Base-by-base conservation (phyloP, 2,888 invertebrate genomes). In the Apamea anceps region DNA sequence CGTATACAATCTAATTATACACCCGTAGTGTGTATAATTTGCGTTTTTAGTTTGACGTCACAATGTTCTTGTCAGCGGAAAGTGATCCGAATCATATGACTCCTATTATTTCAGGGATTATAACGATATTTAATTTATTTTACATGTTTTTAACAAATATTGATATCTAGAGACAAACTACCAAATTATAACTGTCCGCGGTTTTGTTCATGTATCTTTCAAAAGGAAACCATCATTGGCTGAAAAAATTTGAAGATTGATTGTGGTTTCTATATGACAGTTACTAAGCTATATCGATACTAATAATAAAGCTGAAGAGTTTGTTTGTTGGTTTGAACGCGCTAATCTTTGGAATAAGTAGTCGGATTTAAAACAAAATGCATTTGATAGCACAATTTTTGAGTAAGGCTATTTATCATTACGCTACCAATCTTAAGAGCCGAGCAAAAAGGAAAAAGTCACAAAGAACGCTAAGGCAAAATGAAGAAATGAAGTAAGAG, bases 71-170 rank as follows among this genome's bases (percentile, higher is more conserved):
- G 70, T 73, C 57, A 54, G 63, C 62, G 13, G 5, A 75, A 60
- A 66, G 15, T n/a, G 73, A 81, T 71, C 63, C 12, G 67, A 83
- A 79, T 86, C 86, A 86, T 66, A 82, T 86, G 86, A 86, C 85
- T 84, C 21, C 18, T 78, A 75, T 85, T 75, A 72, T 81, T 62
- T 70, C 63, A 85, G 48, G 77, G 76, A 82, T 86, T 81, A 85
- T 1, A 37, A 60, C n/a, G 54, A 45, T 80, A 84, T 85, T 85
- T 85, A 77, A 72, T 68, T 75, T 57, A 71, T 76, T 81, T 81
- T 25, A 65, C 32, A 57, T 32, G 54, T 65, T 63, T 80, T 54
- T 63, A 10, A 73, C 75, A 80, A 83, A 83, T 80, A 80, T 86
- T 85, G 67, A 67, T 42, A n/a, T 42, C 42, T 25, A 65, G 63